Conservation (phyloP, 2,888 invertebrate species). For the Sinhomidia bicolor region DNA sequence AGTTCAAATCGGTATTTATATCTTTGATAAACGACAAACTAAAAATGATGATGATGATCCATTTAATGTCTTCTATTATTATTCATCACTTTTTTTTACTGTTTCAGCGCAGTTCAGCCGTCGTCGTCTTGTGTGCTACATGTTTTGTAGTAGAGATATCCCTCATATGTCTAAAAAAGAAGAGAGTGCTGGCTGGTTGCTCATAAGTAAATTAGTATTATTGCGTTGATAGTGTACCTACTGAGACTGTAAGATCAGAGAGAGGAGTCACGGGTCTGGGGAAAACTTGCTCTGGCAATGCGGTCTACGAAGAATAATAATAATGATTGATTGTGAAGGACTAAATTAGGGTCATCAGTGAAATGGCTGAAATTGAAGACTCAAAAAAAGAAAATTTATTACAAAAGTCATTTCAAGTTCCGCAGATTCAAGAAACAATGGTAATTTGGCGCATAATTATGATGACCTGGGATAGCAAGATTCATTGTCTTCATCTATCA, state of each 20-base stretch:
- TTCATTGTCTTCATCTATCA: slow-evolving; percentile 49
- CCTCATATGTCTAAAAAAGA: background rate
- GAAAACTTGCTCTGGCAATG: slow-evolving; percentile 59
- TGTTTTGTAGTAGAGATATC: background rate
- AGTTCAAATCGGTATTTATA: background rate
- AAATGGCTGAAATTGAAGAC: slow-evolving; percentile 54
- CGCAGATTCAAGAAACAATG: slow-evolving; percentile 61
- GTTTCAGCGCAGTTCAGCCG: background rate
- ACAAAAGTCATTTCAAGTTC: slow-evolving; percentile 68
- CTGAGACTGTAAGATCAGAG: background rate
- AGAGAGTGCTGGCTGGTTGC: background rate
- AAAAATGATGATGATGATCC: slow-evolving; percentile 29
- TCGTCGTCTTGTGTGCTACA: background rate
- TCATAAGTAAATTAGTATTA: background rate
- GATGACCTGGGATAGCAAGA: slow-evolving; percentile 59
- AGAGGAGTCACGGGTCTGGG: slow-evolving; percentile 51
- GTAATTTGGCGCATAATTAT: slow-evolving; percentile 61
- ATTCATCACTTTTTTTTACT: slow-evolving; percentile 39
- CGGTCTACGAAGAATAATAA: slow-evolving; percentile 55
- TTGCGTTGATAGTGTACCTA: background rate
- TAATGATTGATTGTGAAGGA: slow-evolving; percentile 71
- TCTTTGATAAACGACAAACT: slow-evolving; percentile 17
- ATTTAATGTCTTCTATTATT: slow-evolving; percentile 24
- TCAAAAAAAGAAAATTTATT: slow-evolving; percentile 41
- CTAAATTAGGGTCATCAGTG: slow-evolving; percentile 66